A percentile compares a stretch with the other conserved stretches of the same genome.
These are phyloP conservation scores for Aphis gossypii DNA, from an alignment of 1,140 invertebrate genomes.

Conservation along the genomic window DNA sequence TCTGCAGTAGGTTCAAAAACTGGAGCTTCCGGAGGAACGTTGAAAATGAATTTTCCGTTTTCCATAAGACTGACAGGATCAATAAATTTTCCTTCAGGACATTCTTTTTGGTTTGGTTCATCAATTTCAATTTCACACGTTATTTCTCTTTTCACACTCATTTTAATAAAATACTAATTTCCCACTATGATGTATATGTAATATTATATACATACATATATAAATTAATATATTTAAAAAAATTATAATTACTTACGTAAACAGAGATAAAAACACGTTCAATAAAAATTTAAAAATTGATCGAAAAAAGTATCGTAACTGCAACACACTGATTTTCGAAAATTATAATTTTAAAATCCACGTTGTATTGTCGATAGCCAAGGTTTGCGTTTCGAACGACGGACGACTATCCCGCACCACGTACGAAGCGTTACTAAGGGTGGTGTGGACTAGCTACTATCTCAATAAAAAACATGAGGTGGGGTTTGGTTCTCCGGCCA, in stretches of 20 bases:
- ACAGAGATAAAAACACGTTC: background rate
- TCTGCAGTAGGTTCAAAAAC: slow-evolving; percentile 87
- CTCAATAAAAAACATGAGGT: no score
- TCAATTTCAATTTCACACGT: slow-evolving; percentile 55
- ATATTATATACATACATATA: background rate
- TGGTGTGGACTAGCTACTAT: no score
- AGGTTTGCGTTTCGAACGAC: background rate
- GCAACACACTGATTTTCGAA: background rate
- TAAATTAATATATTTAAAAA: background rate
- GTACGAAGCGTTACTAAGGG: no score
- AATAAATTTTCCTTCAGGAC: slow-evolving; percentile 59
- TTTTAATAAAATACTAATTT: background rate
- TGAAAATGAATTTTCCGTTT: slow-evolving; percentile 76
- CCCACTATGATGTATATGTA: background rate
- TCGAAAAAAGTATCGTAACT: background rate
- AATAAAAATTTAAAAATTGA: background rate
- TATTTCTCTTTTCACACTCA: slow-evolving; percentile 36
- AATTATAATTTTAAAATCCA: background rate
- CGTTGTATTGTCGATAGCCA: background rate
- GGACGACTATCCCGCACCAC: slow-evolving; percentile 34
- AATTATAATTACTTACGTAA: background rate
- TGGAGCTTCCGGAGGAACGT: slow-evolving; percentile 85
- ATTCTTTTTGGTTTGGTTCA: slow-evolving; percentile 46
- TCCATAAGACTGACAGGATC: slow-evolving; percentile 62
- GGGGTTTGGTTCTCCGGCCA: no score